Base-by-base conservation (phyloP, 2,888 invertebrate genomes). In the Diaphora mendica region DNA sequence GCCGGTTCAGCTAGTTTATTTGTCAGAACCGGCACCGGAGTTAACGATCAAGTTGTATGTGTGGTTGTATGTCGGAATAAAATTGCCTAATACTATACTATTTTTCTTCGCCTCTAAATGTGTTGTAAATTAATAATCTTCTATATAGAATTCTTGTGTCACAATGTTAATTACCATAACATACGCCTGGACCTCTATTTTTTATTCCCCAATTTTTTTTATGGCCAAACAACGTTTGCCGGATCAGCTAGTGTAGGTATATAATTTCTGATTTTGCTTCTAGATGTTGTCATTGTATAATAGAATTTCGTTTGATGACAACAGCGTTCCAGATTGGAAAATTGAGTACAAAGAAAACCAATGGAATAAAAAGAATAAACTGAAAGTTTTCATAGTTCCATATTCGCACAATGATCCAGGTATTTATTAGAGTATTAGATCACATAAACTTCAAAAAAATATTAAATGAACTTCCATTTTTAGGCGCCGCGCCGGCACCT, bases 401-500 rank as follows among this genome's bases (percentile, higher is more conserved):
- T 99, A 99, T 94, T 99, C 99, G 0, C 99, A 99, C 90, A 99
- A 99, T 92, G 99, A 99, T 96, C 99, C 99, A 78, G 99, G 99
- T 97, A 87, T 68, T 55, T 39, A 2, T 55, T 64, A 70, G 39
- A 35, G 2, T 26, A 30, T 13, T 48, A 48, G 7, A 35, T 48
- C 20, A 30, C 30, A 17, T 26, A 48, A 33, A 17, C 1, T 30
- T 2, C 26, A 30, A n/a, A 13, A 5, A 64, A n/a, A n/a, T 8
- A 8, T 8, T 51, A 2, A 7, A 0, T 39, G 9, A 11, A 8
- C 51, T 23, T 7, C 51, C 8, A 5, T 64, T 15, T 64, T 20
- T n/a, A n/a, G n/a, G n/a, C n/a, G n/a, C n/a, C n/a, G n/a, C n/a
- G n/a, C n/a, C n/a, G n/a, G n/a, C n/a, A n/a, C n/a, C n/a, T n/a